These are phyloP conservation scores for Melinaea marsaeus DNA, from an alignment of 2,888 invertebrate species.

Conservation along the genomic window DNA sequence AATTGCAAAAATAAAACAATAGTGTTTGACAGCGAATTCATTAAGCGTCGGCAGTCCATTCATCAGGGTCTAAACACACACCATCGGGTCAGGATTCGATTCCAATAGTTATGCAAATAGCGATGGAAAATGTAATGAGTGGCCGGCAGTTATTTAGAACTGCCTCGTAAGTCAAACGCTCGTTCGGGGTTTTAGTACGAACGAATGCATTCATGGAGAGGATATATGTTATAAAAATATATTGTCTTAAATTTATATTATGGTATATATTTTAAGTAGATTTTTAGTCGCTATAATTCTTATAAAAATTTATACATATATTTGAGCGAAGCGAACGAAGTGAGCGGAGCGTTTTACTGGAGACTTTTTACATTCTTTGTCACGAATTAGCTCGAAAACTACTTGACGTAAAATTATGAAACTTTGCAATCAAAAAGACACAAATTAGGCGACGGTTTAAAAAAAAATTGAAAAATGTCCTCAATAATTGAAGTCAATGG, in stretches of 20 bases:
- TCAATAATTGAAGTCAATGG: too few relatives aligned
- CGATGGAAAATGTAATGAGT: conserved; percentile 72
- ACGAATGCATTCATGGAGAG: conserved; percentile 41
- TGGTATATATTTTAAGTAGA: too few relatives aligned
- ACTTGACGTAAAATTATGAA: too few relatives aligned
- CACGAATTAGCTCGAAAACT: too few relatives aligned
- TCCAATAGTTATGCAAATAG: conserved; percentile 78
- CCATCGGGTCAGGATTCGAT: conserved; percentile 59
- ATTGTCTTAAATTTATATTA: background rate
- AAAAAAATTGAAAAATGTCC: too few relatives aligned
- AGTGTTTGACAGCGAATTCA: conserved; percentile 50
- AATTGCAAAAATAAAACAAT: conserved; percentile 44
- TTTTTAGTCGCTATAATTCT: background rate
- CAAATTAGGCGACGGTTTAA: too few relatives aligned
- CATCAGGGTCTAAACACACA: conserved; percentile 74
- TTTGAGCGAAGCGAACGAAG: too few relatives aligned
- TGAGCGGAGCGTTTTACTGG: too few relatives aligned
- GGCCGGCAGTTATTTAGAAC: conserved; percentile 74
- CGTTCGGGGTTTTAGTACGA: conserved; percentile 57
- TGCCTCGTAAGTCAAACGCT: conserved; percentile 73
- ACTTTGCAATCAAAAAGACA: too few relatives aligned
- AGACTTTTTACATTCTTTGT: too few relatives aligned
- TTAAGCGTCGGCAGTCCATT: conserved; percentile 63
- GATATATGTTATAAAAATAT: background rate
- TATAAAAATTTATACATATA: background rate